Evolutionary conservation across 2,888 invertebrate genomes (phyloP).

Genomic region (Protonemura montana): DNA sequence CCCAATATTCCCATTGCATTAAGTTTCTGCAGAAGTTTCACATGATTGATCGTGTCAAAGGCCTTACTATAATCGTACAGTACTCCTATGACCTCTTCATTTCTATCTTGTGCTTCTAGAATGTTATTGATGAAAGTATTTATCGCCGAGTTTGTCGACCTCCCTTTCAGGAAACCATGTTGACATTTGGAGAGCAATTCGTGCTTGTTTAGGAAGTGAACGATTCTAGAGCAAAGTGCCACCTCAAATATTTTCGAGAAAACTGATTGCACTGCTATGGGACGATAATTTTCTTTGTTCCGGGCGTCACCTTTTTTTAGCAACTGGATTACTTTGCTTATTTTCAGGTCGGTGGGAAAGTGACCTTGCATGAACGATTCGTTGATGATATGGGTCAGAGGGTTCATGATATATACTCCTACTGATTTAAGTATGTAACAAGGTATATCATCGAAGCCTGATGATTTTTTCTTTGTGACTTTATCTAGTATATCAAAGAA

Average conservation of each 20-base stretch:
- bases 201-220: neutral
- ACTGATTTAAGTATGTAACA: neutral
- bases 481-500: no score
- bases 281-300: neutral
- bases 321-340: neutral
- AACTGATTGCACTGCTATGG: neutral
- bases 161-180: neutral
- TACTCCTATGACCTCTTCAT: no score
- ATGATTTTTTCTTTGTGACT: conserved; percentile 34
- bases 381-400: neutral
- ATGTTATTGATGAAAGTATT: neutral
- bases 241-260: conserved; percentile 13
- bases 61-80: no score
- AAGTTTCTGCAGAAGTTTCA: no score
- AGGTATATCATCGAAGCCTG: conserved; percentile 43
- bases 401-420: neutral
- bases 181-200: neutral
- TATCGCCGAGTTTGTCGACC: neutral
- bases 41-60: no score
- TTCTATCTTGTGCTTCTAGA: no score
- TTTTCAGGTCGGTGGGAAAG: neutral
- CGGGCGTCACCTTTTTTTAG: neutral
- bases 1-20: no score
- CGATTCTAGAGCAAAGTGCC: neutral
- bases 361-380: neutral